A percentile compares a stretch with the other conserved stretches of the same genome.
Conservation (phyloP, 2,797 vertebrate species). For the Rhinophrynus dorsalis region DNA sequence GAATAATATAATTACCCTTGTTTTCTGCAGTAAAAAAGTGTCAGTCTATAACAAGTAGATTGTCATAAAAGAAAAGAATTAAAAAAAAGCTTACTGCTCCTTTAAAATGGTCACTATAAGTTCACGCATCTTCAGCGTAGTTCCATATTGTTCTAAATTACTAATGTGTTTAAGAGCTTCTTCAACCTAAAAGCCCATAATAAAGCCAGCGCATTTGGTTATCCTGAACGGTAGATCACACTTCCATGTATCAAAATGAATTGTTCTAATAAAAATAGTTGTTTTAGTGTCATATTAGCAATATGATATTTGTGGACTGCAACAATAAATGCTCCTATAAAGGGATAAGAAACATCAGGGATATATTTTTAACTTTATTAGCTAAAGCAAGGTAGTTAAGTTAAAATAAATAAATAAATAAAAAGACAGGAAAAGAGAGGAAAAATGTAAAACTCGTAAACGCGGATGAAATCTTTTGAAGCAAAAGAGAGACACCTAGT, state of each 20-base stretch:
- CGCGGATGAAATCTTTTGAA: background rate
- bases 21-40: too few species aligned
- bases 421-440: background rate
- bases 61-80: too few species aligned
- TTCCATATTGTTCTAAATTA: too few species aligned
- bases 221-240: background rate
- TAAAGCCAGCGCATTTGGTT: too few species aligned
- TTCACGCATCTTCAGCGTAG: too few species aligned
- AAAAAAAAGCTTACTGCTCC: too few species aligned
- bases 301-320: background rate
- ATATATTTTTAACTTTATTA: conserved; percentile 3
- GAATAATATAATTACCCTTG: too few species aligned
- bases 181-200: too few species aligned
- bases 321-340: background rate
- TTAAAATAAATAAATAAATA: background rate
- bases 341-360: background rate
- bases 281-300: background rate
- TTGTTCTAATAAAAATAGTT: background rate
- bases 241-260: background rate
- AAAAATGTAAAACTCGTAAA: background rate
- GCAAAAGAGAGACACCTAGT: background rate
- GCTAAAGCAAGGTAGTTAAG: background rate
- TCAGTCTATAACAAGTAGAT: too few species aligned
- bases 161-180: too few species aligned
- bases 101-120: too few species aligned